Base-by-base conservation (phyloP, 2,797 vertebrate genomes). In the Distichodus sexfasciatus region DNA sequence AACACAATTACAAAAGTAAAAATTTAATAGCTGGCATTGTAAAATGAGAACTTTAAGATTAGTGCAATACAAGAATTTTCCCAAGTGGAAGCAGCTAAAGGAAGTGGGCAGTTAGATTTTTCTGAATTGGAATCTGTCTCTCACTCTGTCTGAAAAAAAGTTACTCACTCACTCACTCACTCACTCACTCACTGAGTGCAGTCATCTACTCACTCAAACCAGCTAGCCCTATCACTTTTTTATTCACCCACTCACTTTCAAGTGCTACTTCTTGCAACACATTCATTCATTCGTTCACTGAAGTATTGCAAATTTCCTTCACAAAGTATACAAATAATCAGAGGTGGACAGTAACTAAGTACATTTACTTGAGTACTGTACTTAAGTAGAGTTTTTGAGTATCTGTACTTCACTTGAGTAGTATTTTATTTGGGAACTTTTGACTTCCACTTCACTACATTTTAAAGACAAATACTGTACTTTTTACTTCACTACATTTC, bases 71-170 rank as follows among this genome's bases (percentile, higher is more conserved):
- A 40, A 28, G 61, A 35, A 71, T 71, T 71, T 71, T 41, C 69
- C 69, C 28, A n/a, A 65, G 33, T 24, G 50, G 61, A 71, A 71
- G 59, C 58, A 15, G 26, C 9, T 21, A 9, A 61, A 41, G 61
- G 69, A 71, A 50, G 35, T 71, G 35, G 48, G 55, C 29, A 2
- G n/a, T 6, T 40, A 17, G 28, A 63, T 17, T 17, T 60, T 61
- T 69, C 50, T 43, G 29, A 64, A 55, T 14, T 14, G 24, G 33
- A 41, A 38, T 55, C 35, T 67, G 21, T 9, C 35, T 1, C 12
- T 14, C 29, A 47, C 19, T 51, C 26, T 15, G 8, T 15, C 8
- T 9, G 3, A 53, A 3, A 53, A 28, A 51, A 23, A n/a, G 12
- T 29, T 11, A 41, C 40, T 28, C 17, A 15, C 14, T 43, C 58